Percentiles rank a stretch among this genome's conserved stretches.
These are phyloP conservation scores for Phainopepla nitens DNA, from an alignment of 2,113 vertebrate genomes.

Conservation along the genomic window DNA sequence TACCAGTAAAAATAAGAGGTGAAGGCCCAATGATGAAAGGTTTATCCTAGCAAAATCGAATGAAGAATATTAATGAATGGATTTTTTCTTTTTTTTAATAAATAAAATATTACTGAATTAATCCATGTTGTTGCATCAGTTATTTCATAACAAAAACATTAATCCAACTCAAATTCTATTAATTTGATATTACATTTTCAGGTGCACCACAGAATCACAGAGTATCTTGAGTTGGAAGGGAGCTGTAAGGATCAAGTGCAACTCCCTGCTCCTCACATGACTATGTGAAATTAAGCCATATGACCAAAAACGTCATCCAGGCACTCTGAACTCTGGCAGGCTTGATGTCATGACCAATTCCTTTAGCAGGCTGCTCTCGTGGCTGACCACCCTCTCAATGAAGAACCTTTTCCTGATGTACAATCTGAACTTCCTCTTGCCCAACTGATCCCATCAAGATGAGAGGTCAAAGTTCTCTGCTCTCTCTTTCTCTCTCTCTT, in stretches of 20 bases:
- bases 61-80: not conserved
- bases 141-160: not conserved
- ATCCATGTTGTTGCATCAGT: not conserved
- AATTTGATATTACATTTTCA: not conserved
- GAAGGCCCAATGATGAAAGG: not conserved
- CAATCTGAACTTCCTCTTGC: not conserved
- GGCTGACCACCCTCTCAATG: fast-evolving
- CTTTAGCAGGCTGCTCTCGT: not conserved
- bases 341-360: not conserved
- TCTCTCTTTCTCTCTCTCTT: not conserved
- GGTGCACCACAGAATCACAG: not conserved
- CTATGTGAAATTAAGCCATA: not conserved
- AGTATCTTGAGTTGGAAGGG: not conserved
- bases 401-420: not conserved
- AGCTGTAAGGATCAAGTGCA: not conserved
- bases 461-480: not conserved
- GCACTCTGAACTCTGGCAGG: not conserved
- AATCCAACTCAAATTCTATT: not conserved
- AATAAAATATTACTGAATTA: not conserved
- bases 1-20: not conserved
- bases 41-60: not conserved
- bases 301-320: not conserved
- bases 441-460: not conserved
- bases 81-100: not conserved
- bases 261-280: not conserved